Evolutionary conservation across 2,888 invertebrate genomes (phyloP).

Genomic region (Tetropium fuscum): DNA sequence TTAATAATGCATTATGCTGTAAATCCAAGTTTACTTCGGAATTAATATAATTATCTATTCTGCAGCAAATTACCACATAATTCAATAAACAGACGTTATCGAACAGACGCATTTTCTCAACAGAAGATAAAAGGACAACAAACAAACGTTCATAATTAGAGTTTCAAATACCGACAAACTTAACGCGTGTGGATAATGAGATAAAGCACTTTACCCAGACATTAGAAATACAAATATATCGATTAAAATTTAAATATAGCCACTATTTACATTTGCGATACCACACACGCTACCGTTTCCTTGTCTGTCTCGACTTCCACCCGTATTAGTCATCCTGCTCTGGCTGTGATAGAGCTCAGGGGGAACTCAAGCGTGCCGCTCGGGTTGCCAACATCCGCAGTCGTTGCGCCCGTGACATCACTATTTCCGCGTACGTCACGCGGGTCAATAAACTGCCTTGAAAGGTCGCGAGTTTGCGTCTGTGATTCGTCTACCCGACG

Average conservation of each 20-base stretch:
- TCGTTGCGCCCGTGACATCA: conserved; percentile 63
- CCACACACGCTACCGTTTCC: conserved; percentile 33
- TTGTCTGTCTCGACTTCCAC: conserved; percentile 4
- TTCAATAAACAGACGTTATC: no score
- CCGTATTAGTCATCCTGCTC: conserved; percentile 13
- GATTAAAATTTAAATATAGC: conserved; percentile 37
- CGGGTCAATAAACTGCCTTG: conserved; percentile 68
- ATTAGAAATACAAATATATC: conserved; percentile 34
- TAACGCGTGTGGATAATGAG: not conserved
- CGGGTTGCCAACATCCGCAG: conserved; percentile 56
- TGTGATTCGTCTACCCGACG: conserved; percentile 57
- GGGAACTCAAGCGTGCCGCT: conserved; percentile 41
- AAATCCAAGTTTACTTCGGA: no score
- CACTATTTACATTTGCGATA: conserved; percentile 33
- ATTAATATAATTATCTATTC: no score
- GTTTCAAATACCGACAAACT: not conserved
- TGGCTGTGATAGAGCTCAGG: conserved; percentile 7
- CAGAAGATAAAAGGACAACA: not conserved
- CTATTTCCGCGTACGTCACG: conserved; percentile 64
- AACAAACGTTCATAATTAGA: not conserved
- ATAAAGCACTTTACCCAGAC: conserved; percentile 19
- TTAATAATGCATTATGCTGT: no score
- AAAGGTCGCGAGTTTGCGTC: conserved; percentile 62
- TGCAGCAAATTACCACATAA: no score
- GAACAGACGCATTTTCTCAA: not conserved